A percentile compares a stretch with the other conserved stretches of the same genome.
Evolutionary conservation across 1,140 invertebrate species (phyloP).

Genomic region (Drosophila miranda): DNA sequence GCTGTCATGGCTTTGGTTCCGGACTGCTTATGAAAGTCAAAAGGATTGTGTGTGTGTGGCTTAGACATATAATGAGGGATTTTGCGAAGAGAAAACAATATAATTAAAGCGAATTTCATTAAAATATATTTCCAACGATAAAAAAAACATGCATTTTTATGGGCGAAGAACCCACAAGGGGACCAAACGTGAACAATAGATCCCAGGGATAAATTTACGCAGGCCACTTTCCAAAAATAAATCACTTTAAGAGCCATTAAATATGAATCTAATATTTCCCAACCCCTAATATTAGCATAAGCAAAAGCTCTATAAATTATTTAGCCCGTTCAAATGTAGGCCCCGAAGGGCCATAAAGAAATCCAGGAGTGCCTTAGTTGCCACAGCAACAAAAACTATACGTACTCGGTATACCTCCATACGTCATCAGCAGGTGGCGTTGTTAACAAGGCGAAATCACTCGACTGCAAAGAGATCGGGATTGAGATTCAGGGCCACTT

Average conservation of each 20-base stretch:
- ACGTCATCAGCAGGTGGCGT: constrained; percentile 34
- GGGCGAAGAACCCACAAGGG: no score
- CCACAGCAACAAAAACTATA: constrained; percentile 8
- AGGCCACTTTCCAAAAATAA: neutral
- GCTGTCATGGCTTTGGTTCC: constrained; percentile 21
- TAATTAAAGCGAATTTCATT: constrained; percentile 3
- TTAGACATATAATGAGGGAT: neutral
- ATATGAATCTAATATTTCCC: constrained; percentile 17
- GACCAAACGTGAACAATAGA: no score
- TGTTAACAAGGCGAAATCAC: constrained; percentile 56
- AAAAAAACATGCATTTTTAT: neutral
- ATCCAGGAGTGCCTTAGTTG: constrained; percentile 10
- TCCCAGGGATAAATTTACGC: no score
- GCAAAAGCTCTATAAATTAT: constrained; percentile 26
- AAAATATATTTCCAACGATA: no score
- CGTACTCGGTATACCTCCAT: constrained; percentile 7
- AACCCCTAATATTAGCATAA: constrained; percentile 20
- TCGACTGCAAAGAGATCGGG: constrained; percentile 68
- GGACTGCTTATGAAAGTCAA: neutral
- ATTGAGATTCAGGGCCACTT: constrained; percentile 70
- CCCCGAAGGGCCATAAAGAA: constrained; percentile 23
- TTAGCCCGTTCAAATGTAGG: constrained; percentile 14
- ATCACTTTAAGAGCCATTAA: constrained; percentile 7
- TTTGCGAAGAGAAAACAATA: neutral
- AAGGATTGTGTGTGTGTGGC: neutral